A percentile compares a stretch with the other conserved stretches of the same genome.
These are phyloP conservation scores for Drosophila santomea DNA, from an alignment of 1,140 invertebrate genomes.

Conservation along the genomic window DNA sequence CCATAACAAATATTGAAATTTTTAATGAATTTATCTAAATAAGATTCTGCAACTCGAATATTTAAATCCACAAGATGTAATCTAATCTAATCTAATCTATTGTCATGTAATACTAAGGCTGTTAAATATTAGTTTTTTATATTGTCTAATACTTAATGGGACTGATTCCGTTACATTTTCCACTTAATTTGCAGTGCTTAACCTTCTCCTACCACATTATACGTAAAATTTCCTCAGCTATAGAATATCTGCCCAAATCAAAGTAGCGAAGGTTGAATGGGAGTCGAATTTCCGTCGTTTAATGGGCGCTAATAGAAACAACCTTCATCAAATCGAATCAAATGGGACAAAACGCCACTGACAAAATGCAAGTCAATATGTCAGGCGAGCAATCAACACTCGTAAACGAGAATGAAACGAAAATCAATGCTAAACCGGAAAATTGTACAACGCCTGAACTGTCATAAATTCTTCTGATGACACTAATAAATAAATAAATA, in stretches of 20 bases:
- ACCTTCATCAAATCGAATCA: slow-evolving; percentile 76
- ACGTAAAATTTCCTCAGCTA: neutral
- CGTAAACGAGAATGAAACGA: slow-evolving; percentile 32
- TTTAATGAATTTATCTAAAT: too few species aligned
- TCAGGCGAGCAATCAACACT: slow-evolving; percentile 58
- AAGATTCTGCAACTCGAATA: too few species aligned
- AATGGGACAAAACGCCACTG: slow-evolving; percentile 61
- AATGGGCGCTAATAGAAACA: slow-evolving; percentile 56
- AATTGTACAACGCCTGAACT: slow-evolving; percentile 18
- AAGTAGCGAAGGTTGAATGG: slow-evolving; percentile 32
- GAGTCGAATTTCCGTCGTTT: slow-evolving; percentile 43
- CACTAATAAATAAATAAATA: slow-evolving; percentile 31
- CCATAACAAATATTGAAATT: too few species aligned
- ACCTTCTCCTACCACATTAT: neutral
- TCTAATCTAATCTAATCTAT: too few species aligned
- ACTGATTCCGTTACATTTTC: slow-evolving; percentile 4
- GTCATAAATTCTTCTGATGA: slow-evolving; percentile 50
- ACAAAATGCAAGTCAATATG: slow-evolving; percentile 77
- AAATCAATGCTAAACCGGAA: slow-evolving; percentile 43
- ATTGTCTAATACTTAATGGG: too few species aligned
- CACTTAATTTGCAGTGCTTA: slow-evolving; percentile 13
- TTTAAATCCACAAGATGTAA: too few species aligned
- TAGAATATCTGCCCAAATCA: slow-evolving; percentile 17
- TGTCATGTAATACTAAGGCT: too few species aligned
- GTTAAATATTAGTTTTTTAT: too few species aligned